Conservation (phyloP, 2,797 vertebrate genomes). For the Pitangus sulphuratus region DNA sequence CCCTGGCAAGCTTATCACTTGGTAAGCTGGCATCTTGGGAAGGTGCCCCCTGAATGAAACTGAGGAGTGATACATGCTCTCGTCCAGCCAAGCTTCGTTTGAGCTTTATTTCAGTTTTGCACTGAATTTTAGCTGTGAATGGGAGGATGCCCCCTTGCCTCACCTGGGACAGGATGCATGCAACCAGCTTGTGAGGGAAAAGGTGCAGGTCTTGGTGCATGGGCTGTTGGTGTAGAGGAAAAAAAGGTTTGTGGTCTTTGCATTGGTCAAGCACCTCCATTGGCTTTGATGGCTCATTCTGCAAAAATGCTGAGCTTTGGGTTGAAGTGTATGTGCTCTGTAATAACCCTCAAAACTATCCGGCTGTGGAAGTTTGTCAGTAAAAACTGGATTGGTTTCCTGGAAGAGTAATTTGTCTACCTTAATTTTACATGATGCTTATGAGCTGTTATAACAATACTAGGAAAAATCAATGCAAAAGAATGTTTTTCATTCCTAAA, state of each 20-base stretch:
- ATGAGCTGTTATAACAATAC: background rate
- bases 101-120: background rate
- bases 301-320: background rate
- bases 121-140: background rate
- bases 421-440: background rate
- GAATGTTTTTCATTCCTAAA: slow-evolving; percentile 15
- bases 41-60: background rate
- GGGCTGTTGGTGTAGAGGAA: background rate
- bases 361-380: background rate
- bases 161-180: no score
- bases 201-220: background rate
- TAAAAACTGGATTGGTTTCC: background rate
- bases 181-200: background rate
- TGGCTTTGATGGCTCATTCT: background rate
- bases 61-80: background rate
- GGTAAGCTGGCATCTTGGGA: background rate
- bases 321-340: background rate
- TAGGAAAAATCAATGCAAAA: background rate
- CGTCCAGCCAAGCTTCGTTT: rapidly evolving
- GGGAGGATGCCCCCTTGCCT: no score
- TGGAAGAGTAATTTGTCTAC: background rate
- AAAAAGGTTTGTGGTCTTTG: background rate
- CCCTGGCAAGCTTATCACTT: background rate
- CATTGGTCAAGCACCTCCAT: background rate
- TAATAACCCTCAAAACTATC: background rate